phyloP scores from a whole-genome alignment of 2,888 invertebrate genomes.

The Mythimna impura region DNA sequence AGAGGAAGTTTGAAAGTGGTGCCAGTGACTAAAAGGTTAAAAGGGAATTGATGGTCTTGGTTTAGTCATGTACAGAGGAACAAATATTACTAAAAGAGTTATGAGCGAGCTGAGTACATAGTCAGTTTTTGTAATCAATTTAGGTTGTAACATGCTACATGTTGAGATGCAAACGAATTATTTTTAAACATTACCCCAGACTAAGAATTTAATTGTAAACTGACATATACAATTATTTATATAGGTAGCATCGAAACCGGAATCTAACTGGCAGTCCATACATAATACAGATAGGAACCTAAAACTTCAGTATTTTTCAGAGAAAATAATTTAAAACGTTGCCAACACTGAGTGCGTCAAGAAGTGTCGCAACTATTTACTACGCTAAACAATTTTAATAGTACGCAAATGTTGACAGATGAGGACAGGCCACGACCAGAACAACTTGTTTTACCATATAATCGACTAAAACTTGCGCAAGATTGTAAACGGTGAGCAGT shows the following conservation, averaged over 20 bases:
- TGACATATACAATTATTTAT: neutral
- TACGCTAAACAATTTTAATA: conserved; percentile 29
- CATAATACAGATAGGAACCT: neutral
- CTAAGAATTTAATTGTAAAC: no score
- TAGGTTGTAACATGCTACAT: no score
- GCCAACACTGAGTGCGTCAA: conserved; percentile 21
- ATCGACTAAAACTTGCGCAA: conserved; percentile 30
- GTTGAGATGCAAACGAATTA: neutral
- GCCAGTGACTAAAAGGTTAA: no score
- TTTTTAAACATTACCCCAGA: no score
- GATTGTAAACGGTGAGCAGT: neutral
- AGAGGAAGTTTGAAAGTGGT: no score
- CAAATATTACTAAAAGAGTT: no score
- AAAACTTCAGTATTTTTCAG: neutral
- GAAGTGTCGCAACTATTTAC: neutral
- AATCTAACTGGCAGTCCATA: neutral
- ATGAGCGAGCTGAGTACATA: no score
- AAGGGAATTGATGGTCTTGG: no score
- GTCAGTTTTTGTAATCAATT: neutral
- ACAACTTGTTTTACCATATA: conserved; percentile 31
- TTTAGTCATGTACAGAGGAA: no score
- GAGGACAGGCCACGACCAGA: neutral
- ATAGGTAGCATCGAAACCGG: neutral
- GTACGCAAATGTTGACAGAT: conserved; percentile 30
- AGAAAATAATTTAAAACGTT: conserved; percentile 17